Evolutionary conservation across 2,888 invertebrate species (phyloP).

Genomic region (Hymenopus coronatus): DNA sequence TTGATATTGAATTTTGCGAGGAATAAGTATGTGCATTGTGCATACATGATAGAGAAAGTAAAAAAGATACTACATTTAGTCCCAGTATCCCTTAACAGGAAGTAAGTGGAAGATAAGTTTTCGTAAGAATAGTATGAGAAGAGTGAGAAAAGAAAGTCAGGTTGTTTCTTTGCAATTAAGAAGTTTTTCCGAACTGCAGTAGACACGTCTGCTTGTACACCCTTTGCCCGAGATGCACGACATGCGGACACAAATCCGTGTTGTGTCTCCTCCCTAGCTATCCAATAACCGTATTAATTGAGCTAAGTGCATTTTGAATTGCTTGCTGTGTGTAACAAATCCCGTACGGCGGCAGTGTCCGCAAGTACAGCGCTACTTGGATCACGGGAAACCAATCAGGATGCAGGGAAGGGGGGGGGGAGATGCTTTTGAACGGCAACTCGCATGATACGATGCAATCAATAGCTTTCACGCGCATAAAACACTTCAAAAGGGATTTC

Average conservation of each 20-base stretch:
- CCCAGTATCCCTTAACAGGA: no score
- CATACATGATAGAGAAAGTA: no score
- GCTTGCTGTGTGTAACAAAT: not conserved
- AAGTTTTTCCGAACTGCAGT: no score
- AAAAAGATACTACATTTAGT: no score
- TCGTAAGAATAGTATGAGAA: no score
- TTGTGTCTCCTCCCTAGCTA: not conserved
- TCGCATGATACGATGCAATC: not conserved
- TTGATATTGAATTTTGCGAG: no score
- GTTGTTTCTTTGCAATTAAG: no score
- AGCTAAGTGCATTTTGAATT: not conserved
- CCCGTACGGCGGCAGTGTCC: not conserved
- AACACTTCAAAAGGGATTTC: conserved; percentile 21
- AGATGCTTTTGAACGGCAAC: conserved; percentile 12
- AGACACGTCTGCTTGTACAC: no score
- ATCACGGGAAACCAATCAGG: conserved; percentile 10
- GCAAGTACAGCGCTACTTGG: not conserved
- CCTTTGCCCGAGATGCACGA: not conserved
- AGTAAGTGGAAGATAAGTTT: no score
- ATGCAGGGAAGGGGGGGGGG: not conserved
- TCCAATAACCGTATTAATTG: not conserved
- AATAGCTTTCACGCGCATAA: conserved; percentile 1
- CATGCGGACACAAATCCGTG: not conserved
- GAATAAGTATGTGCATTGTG: no score
- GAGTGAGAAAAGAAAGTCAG: no score